These are phyloP conservation scores for Melinaea marsaeus DNA, from an alignment of 2,888 invertebrate species.

Conservation along the genomic window DNA sequence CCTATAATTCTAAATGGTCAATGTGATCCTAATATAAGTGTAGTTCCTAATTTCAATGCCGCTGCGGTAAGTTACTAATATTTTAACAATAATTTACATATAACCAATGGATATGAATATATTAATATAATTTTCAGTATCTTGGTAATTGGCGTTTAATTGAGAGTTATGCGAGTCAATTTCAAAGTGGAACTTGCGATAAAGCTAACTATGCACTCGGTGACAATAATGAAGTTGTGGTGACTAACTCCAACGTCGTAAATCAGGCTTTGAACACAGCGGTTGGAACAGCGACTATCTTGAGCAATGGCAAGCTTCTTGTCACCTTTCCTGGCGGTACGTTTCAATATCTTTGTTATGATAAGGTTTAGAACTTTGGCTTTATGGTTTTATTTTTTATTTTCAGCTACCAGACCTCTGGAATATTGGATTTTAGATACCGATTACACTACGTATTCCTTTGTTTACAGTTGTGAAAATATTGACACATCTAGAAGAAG, in stretches of 20 bases:
- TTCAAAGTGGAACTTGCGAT: conserved; percentile 52
- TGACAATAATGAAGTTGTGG: conserved; percentile 35
- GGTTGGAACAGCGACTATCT: conserved; percentile 67
- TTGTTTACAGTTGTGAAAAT: conserved; percentile 79
- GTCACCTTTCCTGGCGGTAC: conserved; percentile 51
- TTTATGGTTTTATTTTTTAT: conserved; percentile 9
- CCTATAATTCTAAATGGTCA: conserved; percentile 51
- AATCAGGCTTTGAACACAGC: conserved; percentile 41
- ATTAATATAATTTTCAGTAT: conserved; percentile 33
- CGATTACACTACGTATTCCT: conserved; percentile 78
- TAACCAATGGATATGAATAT: not conserved
- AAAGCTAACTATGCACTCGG: conserved; percentile 44
- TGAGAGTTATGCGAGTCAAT: conserved; percentile 47
- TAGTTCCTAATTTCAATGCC: conserved; percentile 46
- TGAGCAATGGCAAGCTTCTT: conserved; percentile 77
- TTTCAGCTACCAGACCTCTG: conserved; percentile 17
- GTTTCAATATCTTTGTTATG: not conserved
- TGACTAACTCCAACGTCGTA: conserved; percentile 51
- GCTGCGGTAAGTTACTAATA: conserved; percentile 38
- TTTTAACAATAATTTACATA: not conserved
- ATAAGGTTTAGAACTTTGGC: not conserved
- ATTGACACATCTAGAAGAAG: conserved; percentile 42
- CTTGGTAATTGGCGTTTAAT: conserved; percentile 52
- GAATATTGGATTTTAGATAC: conserved; percentile 61
- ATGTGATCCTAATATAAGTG: conserved; percentile 48